A percentile compares a stretch with the other conserved stretches of the same genome.
These are phyloP conservation scores for Silurus glanis DNA, from an alignment of 2,113 vertebrate genomes.

Conservation along the genomic window DNA sequence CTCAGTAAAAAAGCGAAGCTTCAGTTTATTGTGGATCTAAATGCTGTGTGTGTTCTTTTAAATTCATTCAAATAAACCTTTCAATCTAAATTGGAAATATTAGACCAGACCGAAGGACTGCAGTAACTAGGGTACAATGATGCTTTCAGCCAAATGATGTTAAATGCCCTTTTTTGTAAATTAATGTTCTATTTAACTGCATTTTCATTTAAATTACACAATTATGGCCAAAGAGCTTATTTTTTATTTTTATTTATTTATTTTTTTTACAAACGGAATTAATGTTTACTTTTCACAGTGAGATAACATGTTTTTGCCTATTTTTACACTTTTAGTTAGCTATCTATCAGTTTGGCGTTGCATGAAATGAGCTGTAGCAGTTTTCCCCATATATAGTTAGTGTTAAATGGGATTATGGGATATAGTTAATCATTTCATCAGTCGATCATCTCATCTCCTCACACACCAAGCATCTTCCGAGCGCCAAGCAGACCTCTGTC, in stretches of 20 bases:
- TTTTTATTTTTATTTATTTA: not conserved
- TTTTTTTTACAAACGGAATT: not conserved
- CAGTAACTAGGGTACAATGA: not conserved
- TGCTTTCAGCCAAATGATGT: constrained; percentile 17
- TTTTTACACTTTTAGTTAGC: constrained; percentile 12
- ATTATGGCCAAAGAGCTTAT: not conserved
- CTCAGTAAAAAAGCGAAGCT: not conserved
- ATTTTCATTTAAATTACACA: not conserved
- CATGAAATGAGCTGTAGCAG: constrained; percentile 17
- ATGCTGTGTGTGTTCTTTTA: not conserved
- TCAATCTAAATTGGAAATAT: constrained; percentile 25
- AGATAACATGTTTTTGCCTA: constrained; percentile 3
- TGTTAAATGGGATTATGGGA: constrained; percentile 37
- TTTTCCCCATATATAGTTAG: constrained; percentile 13
- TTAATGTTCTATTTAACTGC: constrained; percentile 12
- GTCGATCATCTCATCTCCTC: constrained; percentile 37
- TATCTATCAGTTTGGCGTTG: not conserved
- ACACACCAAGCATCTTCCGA: constrained; percentile 36
- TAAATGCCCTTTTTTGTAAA: constrained; percentile 28
- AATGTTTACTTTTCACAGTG: not conserved
- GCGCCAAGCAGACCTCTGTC: constrained; percentile 42
- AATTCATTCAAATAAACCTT: constrained; percentile 13
- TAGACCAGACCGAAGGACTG: constrained; percentile 1
- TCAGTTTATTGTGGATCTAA: constrained; percentile 7
- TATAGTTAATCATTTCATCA: constrained; percentile 39